These are phyloP conservation scores for Merops nubicus DNA, from an alignment of 2,113 vertebrate genomes.

Conservation along the genomic window DNA sequence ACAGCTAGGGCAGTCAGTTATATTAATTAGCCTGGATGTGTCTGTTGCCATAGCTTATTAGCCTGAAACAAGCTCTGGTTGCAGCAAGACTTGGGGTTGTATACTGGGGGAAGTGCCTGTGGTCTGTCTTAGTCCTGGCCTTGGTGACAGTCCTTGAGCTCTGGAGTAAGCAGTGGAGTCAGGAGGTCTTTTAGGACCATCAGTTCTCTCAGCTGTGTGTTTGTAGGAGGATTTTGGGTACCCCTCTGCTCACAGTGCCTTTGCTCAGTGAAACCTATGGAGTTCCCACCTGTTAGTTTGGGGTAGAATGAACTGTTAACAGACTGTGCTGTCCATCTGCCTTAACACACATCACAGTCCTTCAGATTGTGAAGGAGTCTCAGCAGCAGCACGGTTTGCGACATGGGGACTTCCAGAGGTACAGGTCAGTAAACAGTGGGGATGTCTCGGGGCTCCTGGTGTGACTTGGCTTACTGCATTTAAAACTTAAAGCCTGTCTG, in stretches of 20 bases:
- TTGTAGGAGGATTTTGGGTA: background rate
- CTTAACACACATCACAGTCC: slow-evolving; percentile 82
- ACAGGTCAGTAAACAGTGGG: slow-evolving; percentile 82
- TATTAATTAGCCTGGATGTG: rapidly evolving
- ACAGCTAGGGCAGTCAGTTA: background rate
- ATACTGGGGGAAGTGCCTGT: background rate
- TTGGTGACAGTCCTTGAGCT: background rate
- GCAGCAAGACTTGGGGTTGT: rapidly evolving
- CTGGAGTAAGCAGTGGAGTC: background rate
- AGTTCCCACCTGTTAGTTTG: background rate
- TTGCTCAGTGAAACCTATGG: background rate
- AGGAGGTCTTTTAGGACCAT: background rate
- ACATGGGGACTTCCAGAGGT: slow-evolving; percentile 97
- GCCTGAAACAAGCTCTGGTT: background rate
- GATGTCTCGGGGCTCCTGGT: background rate
- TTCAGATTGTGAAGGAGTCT: slow-evolving; percentile 97
- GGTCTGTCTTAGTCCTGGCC: background rate
- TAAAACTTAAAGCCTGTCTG: background rate
- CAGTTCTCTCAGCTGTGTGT: background rate
- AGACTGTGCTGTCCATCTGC: slow-evolving; percentile 1
- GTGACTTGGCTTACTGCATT: background rate
- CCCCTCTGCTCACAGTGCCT: rapidly evolving
- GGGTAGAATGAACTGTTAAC: background rate
- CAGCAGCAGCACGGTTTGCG: slow-evolving; percentile 98
- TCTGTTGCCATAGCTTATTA: background rate